These are phyloP conservation scores for Polia nebulosa DNA, from an alignment of 2,888 invertebrate genomes.

Conservation along the genomic window DNA sequence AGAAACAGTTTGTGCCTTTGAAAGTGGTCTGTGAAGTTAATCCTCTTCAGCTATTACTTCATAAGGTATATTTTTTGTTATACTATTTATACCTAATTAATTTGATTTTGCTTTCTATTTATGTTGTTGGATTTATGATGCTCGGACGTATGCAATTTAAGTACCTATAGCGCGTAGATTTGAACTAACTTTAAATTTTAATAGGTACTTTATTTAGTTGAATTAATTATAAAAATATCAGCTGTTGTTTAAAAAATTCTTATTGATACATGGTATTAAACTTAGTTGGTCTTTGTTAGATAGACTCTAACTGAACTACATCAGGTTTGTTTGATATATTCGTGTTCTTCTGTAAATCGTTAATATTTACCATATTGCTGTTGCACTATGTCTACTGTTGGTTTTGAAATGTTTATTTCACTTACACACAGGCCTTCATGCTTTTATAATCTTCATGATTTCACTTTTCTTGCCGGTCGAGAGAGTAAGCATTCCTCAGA, in stretches of 20 bases:
- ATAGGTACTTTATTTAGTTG: no score
- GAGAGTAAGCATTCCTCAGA: slow-evolving; percentile 21
- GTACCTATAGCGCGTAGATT: slow-evolving; percentile 2
- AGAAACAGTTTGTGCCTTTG: slow-evolving; percentile 68
- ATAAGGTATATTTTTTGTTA: slow-evolving; percentile 67
- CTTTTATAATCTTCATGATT: slow-evolving; percentile 52
- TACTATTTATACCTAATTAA: slow-evolving; percentile 6
- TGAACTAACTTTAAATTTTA: slow-evolving; percentile 3
- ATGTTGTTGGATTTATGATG: slow-evolving; percentile 28
- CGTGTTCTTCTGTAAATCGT: slow-evolving; percentile 13
- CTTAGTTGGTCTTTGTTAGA: background rate
- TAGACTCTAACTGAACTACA: background rate
- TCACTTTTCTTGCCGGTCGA: slow-evolving; percentile 57
- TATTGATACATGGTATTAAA: slow-evolving; percentile 7
- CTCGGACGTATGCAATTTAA: slow-evolving; percentile 29
- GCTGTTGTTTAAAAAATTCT: slow-evolving; percentile 10
- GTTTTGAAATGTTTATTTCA: slow-evolving; percentile 48
- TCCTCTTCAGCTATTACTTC: slow-evolving; percentile 36
- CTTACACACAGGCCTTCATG: slow-evolving; percentile 53
- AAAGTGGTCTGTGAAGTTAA: slow-evolving; percentile 64
- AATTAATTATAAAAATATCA: no score
- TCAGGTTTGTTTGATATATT: slow-evolving; percentile 9
- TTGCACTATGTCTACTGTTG: slow-evolving; percentile 36
- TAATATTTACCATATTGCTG: slow-evolving; percentile 31
- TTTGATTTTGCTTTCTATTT: slow-evolving; percentile 39